phyloP scores from a whole-genome alignment of 2,113 vertebrate genomes.

The Solenodon paradoxus region DNA sequence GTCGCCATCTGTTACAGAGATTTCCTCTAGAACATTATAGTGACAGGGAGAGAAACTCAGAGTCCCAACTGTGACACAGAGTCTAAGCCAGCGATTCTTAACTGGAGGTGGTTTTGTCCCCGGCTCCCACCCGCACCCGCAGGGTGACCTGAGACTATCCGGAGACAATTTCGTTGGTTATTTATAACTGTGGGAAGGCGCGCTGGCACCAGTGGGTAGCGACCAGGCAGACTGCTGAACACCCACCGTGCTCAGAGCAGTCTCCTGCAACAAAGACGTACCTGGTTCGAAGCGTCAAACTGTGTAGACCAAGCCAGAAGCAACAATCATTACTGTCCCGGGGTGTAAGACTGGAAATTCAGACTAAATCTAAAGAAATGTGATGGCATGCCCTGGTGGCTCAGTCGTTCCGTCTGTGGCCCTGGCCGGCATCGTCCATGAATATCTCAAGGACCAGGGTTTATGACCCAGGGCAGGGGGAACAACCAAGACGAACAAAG shows the following conservation, averaged over 20 bases:
- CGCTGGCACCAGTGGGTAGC: not conserved
- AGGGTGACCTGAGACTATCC: not conserved
- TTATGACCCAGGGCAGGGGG: no score
- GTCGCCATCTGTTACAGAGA: not conserved
- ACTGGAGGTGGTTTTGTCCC: no score
- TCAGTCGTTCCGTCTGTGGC: no score
- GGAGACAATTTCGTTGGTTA: not conserved
- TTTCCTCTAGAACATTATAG: not conserved
- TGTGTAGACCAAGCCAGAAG: not conserved
- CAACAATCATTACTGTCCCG: not conserved
- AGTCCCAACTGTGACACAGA: not conserved
- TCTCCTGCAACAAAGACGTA: not conserved
- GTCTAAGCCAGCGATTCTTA: not conserved
- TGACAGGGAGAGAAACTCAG: not conserved
- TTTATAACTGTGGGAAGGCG: not conserved
- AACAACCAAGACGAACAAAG: no score
- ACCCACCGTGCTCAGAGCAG: not conserved
- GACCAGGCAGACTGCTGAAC: not conserved
- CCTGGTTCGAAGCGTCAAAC: not conserved
- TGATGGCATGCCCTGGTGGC: no score
- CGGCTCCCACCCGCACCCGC: no score
- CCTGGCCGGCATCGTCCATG: no score
- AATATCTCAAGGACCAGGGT: no score
- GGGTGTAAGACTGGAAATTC: not conserved
- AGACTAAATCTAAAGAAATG: not conserved